Evolutionary conservation across 2,113 vertebrate species (phyloP), one percentile per base, ranked within the genome.

Genomic region (Parus major): DNA sequence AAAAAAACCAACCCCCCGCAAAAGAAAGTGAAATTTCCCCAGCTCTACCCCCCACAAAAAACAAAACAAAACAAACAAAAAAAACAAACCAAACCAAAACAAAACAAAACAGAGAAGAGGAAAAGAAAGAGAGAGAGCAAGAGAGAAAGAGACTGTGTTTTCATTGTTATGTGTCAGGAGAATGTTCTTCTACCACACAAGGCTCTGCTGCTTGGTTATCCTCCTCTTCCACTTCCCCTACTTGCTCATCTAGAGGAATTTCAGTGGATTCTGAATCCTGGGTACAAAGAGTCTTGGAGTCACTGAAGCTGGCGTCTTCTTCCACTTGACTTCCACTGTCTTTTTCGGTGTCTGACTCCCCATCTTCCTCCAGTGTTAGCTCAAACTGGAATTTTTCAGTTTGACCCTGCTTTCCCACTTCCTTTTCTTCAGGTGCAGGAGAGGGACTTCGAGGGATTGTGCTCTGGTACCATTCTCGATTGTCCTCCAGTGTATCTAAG

Each of bases 401-500:
- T 86, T 98, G 98, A 24, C 98, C 98, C 85, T 98, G 98, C 49
- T 98, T 98, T 86, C 98, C 98, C 31, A 99, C 99, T 78, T 99
- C 98, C n/a, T 98, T 98, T 73, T 99, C 99, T 59, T 99, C 99
- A 50, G 99, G 98, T 3, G 98, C 97, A 33, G 99, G 99, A 71
- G 99, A 99, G 19, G 99, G 99, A 97, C 99, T 99, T 94, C 99
- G 99, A 87, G 99, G 99, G 95, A 99, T 99, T 98, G 99, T 99
- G 99, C 99, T 99, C 98, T 99, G 99, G 97, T 99, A 99, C 99
- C 99, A 99, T 96, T 99, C 99, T 94, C 99, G 98, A 98, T 99
- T 99, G 98, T 99, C 99, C 96, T 99, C 99, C 97, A 99, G 97
- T 23, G 98, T 99, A 98, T 99, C 99, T 96, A 99, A 97, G 96